Percentiles rank a stretch among this genome's conserved stretches.
phyloP scores from a whole-genome alignment of 2,113 vertebrate genomes.

The Cepphus grylle region DNA sequence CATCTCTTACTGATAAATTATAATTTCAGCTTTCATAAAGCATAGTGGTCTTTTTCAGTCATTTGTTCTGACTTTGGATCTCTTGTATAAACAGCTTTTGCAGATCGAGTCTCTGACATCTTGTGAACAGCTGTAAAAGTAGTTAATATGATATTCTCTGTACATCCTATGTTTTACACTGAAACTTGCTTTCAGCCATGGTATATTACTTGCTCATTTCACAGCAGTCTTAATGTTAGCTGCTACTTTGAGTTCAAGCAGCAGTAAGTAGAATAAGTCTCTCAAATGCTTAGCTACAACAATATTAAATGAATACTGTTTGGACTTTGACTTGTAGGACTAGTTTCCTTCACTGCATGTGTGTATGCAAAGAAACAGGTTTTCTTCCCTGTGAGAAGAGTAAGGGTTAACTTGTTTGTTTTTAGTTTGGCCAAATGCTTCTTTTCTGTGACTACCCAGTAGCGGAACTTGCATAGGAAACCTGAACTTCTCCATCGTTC shows the following conservation, averaged over 20 bases:
- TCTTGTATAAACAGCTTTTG: background rate
- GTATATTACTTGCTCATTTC: background rate
- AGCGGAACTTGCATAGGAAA: background rate
- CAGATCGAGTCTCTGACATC: background rate
- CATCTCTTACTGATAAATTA: background rate
- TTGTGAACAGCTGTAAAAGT: background rate
- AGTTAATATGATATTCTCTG: background rate
- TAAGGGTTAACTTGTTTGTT: background rate
- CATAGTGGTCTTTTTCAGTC: background rate
- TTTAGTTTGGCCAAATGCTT: background rate
- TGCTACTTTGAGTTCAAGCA: background rate
- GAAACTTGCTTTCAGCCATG: background rate
- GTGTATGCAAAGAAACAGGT: background rate
- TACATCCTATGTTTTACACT: background rate
- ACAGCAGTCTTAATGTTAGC: background rate
- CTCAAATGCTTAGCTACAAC: background rate
- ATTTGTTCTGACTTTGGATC: background rate
- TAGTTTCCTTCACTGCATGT: background rate
- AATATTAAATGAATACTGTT: background rate
- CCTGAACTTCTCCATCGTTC: background rate
- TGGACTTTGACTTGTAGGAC: background rate
- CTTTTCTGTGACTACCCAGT: background rate
- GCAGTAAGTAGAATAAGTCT: background rate
- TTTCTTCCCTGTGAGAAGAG: background rate
- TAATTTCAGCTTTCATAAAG: background rate